Evolutionary conservation across 2,797 vertebrate species (phyloP).

Genomic region (Xenopus petersii): DNA sequence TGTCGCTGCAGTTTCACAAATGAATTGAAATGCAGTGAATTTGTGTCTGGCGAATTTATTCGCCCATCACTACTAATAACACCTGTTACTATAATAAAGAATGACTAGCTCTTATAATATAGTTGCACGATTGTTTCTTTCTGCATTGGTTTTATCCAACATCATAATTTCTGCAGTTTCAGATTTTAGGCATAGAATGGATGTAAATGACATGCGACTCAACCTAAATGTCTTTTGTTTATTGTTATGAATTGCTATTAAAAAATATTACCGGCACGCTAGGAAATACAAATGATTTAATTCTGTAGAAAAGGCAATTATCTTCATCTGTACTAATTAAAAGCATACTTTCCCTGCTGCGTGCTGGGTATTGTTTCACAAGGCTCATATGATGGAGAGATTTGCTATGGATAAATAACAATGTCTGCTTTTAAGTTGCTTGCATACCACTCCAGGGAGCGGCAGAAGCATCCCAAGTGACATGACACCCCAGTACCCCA

Average conservation of each 20-base stretch:
- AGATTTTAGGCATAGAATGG: background rate
- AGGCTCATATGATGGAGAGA: slow-evolving; percentile 1
- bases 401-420: slow-evolving; percentile 15
- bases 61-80: too few relatives aligned
- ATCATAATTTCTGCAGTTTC: background rate
- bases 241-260: slow-evolving; percentile 9
- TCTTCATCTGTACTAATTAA: slow-evolving; percentile 17
- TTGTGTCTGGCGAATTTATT: too few relatives aligned
- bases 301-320: slow-evolving; percentile 15
- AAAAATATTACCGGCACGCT: background rate
- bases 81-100: too few relatives aligned
- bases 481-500: background rate
- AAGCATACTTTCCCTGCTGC: slow-evolving; percentile 24
- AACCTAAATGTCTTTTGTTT: slow-evolving; percentile 1
- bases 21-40: too few relatives aligned
- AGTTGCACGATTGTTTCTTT: too few relatives aligned
- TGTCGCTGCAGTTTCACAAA: too few relatives aligned
- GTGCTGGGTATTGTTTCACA: slow-evolving; percentile 21
- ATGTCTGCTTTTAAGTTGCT: background rate
- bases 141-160: background rate
- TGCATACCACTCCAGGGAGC: background rate
- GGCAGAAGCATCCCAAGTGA: slow-evolving; percentile 16
- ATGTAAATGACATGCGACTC: background rate
- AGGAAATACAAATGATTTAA: background rate
- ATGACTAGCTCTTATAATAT: too few relatives aligned